Percentiles rank a stretch among this genome's conserved stretches.
phyloP scores from a whole-genome alignment of 1,140 invertebrate species.

The Drosophila pachea region DNA sequence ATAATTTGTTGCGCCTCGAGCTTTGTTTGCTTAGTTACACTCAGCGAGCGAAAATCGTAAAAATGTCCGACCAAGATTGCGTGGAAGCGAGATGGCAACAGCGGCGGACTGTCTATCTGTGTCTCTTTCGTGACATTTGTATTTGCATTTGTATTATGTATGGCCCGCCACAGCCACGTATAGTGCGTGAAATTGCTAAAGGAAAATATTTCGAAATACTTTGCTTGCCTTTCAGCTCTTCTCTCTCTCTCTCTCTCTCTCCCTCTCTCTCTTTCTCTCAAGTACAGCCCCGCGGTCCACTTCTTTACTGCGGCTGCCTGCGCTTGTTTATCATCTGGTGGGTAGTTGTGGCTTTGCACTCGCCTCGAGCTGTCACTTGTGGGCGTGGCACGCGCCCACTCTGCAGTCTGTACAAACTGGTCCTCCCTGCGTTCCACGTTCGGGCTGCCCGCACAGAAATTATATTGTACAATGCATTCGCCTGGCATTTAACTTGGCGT shows the following conservation, averaged over 20 bases:
- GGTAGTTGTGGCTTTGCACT: slow-evolving; percentile 5
- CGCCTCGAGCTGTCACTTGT: slow-evolving; percentile 32
- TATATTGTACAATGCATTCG: not conserved
- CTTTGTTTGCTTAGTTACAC: slow-evolving; percentile 56
- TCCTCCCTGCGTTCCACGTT: not conserved
- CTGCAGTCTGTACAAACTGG: not conserved
- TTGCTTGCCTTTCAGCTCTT: slow-evolving; percentile 1
- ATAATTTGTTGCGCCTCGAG: slow-evolving; percentile 70
- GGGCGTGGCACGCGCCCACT: slow-evolving; percentile 12
- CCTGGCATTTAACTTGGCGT: not conserved
- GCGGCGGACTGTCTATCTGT: not conserved
- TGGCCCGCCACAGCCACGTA: slow-evolving; percentile 18
- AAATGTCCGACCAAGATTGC: slow-evolving; percentile 49
- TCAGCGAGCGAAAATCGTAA: slow-evolving; percentile 53
- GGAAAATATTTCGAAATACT: slow-evolving; percentile 12
- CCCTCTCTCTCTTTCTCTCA: not conserved
- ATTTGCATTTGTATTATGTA: slow-evolving; percentile 41
- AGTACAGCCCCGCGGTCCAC: too few species aligned
- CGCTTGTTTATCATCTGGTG: slow-evolving; percentile 37
- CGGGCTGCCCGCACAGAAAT: not conserved
- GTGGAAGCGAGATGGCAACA: slow-evolving; percentile 7
- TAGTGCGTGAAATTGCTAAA: slow-evolving; percentile 54
- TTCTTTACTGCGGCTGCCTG: not conserved
- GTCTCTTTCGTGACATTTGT: slow-evolving; percentile 30
- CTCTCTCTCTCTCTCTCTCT: not conserved